Evolutionary conservation across 2,888 invertebrate genomes (phyloP), one percentile per base, ranked within the genome.

Genomic region (Melanostoma mellinum): DNA sequence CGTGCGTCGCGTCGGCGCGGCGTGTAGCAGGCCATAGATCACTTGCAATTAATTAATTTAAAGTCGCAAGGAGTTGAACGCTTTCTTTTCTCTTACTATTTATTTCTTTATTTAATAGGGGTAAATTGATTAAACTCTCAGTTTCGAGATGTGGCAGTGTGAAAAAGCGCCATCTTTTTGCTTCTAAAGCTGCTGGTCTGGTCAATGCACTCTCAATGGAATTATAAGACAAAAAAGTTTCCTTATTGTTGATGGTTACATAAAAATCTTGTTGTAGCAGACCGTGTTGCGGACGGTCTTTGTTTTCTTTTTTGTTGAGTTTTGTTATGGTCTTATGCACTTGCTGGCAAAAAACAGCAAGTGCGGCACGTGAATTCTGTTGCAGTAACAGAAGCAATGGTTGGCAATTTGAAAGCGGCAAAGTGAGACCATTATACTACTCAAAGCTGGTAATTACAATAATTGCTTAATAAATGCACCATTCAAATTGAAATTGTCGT

Each of bases 381-480:
- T 55, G 69, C 69, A 36, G 76, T 50, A 71, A 56, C 53, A 44
- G 68, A 53, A 61, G 75, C 60, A 6, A 50, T 3, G 55, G 36
- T 38, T 50, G 50, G 40, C 50, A 50, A 46, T 8, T 5, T 50
- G 60, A 75, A 44, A 55, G 74, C 48, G 42, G 65, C 71, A 84
- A 78, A 78, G 78, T 84, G 84, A 84, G 84, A 84, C 84, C 68
- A 78, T 84, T 84, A 48, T 44, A 82, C 74, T 55, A 71, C 52
- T 78, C 65, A 71, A 67, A 74, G 78, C 74, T 74, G 63, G 78
- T 74, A 84, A 84, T 84, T 78, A 78, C 69, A 78, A 78, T 84
- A 84, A 84, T 84, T 84, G 78, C 84, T 84, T 84, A 69, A 84
- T 84, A 82, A 82, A 82, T 82, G 82, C 82, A 73, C 82, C 68